Conservation (phyloP, 92 coral and sea anemone species). For the Siderastrea radians region DNA sequence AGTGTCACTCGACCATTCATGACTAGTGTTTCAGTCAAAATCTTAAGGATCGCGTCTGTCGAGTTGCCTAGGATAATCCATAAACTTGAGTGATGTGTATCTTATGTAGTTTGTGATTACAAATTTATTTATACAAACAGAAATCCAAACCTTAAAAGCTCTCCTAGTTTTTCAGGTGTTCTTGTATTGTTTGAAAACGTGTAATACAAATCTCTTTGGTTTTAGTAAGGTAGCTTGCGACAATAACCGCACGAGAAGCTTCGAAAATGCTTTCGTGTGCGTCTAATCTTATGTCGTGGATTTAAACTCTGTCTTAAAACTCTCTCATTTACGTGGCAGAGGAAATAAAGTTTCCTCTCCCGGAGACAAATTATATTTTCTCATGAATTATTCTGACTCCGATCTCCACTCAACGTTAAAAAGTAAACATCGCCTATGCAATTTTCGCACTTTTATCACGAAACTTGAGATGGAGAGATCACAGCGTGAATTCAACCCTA, state of each 20-base stretch:
- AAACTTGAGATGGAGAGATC: conserved; percentile 26
- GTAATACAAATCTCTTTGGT: conserved; percentile 21
- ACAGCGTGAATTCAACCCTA: conserved; percentile 8
- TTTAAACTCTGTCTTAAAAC: conserved; percentile 2
- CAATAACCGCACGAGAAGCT: not conserved
- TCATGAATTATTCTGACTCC: conserved; percentile 74
- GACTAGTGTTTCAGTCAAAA: conserved; percentile 27
- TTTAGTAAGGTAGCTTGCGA: not conserved
- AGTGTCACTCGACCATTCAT: conserved; percentile 74
- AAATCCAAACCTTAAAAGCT: conserved; percentile 15
- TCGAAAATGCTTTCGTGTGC: conserved; percentile 1
- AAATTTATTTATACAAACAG: conserved; percentile 44
- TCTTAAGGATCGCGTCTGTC: not conserved
- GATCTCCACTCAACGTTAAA: conserved; percentile 41
- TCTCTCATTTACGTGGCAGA: conserved; percentile 22
- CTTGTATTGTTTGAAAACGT: conserved; percentile 38
- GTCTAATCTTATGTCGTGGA: not conserved
- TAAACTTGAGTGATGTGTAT: conserved; percentile 10
- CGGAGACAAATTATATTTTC: conserved; percentile 65
- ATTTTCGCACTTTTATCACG: conserved; percentile 47
- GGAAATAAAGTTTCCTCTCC: conserved; percentile 47
- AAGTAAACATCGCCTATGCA: conserved; percentile 44
- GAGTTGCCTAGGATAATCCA: conserved; percentile 7
- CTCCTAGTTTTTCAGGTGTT: conserved; percentile 25
- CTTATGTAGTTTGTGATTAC: conserved; percentile 25